Evolutionary conservation across 2,113 vertebrate species (phyloP).

Genomic region (Spilogale gracilis): DNA sequence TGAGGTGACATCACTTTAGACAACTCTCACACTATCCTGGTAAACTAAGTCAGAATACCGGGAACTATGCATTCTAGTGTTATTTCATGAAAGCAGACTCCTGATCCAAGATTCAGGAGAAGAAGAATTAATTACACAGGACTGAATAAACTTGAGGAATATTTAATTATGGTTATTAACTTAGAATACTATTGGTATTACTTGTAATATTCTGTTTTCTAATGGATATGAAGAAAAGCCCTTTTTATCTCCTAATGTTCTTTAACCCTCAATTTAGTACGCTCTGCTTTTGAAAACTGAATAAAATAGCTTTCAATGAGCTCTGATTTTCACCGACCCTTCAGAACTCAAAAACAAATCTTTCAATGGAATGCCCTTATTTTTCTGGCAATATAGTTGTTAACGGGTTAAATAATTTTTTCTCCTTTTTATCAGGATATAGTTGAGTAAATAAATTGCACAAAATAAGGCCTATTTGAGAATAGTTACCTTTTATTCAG

Average conservation of each 20-base stretch:
- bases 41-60: conserved; percentile 14
- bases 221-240: not conserved
- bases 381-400: conserved; percentile 49
- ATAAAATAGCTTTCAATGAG: conserved; percentile 21
- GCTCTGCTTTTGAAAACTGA: conserved; percentile 13
- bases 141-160: conserved; percentile 12
- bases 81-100: conserved; percentile 45
- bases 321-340: conserved; percentile 21
- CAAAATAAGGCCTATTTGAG: conserved; percentile 42
- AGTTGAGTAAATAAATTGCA: not conserved
- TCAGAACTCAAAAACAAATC: conserved; percentile 54
- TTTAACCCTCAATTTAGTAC: conserved; percentile 4
- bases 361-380: conserved; percentile 24
- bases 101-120: not conserved
- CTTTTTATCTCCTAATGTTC: not conserved
- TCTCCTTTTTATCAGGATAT: conserved; percentile 33
- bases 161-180: conserved; percentile 49
- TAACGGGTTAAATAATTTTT: conserved; percentile 38
- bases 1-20: conserved; percentile 22
- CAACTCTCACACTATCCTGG: not conserved
- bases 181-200: conserved; percentile 1
- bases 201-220: conserved; percentile 57
- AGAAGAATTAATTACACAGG: conserved; percentile 40
- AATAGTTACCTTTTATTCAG: conserved; percentile 55
- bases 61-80: not conserved